Evolutionary conservation across 2,797 vertebrate genomes (phyloP).

Genomic region (Aulostomus chinensis): DNA sequence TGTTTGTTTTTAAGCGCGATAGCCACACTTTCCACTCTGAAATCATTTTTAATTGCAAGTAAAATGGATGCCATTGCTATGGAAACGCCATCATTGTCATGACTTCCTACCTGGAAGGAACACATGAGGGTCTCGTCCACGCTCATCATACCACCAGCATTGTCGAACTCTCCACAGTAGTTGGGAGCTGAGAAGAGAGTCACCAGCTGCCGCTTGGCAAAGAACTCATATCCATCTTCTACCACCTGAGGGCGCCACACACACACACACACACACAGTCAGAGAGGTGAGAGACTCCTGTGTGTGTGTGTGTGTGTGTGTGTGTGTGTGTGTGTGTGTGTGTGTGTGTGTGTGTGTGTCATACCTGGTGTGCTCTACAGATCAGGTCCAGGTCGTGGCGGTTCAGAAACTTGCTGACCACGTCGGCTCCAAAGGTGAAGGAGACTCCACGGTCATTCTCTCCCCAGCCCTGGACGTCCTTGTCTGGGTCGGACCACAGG

Average conservation of each 20-base stretch:
- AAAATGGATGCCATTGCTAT: no score
- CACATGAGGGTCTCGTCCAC: constrained; percentile 97
- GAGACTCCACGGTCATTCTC: constrained; percentile 97
- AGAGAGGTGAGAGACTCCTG: no score
- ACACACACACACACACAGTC: not conserved
- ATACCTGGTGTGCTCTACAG: constrained; percentile 94
- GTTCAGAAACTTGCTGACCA: constrained; percentile 97
- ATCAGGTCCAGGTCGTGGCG: constrained; percentile 97
- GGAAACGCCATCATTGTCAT: no score
- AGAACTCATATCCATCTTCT: constrained; percentile 95
- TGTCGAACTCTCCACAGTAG: constrained; percentile 96
- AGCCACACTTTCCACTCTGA: no score
- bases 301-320: not conserved
- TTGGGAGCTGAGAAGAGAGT: constrained; percentile 95
- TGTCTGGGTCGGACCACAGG: constrained; percentile 96
- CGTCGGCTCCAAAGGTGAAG: constrained; percentile 95
- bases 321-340: not conserved
- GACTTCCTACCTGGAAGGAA: constrained; percentile 88
- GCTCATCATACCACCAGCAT: constrained; percentile 96
- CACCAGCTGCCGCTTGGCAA: constrained; percentile 94
- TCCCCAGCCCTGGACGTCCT: constrained; percentile 97
- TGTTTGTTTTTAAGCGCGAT: no score
- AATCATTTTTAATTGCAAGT: no score
- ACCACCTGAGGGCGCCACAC: constrained; percentile 84
- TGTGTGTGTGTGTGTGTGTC: not conserved